Base-by-base conservation (phyloP, 37 sponge, comb jelly and placozoan genomes). In the Bolinopsis microptera region DNA sequence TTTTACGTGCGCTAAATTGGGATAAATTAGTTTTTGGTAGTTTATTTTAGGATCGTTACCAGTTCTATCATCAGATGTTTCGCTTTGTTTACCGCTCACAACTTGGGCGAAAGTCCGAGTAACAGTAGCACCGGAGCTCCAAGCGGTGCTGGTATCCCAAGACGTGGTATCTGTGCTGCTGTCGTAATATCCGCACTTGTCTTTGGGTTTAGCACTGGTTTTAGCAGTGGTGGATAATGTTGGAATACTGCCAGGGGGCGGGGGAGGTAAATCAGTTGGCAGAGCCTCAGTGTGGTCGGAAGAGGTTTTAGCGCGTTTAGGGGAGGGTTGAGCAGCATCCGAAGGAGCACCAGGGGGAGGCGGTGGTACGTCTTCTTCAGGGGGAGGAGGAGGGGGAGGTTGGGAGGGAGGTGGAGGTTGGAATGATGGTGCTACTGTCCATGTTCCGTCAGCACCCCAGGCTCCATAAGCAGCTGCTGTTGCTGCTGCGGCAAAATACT, bases 161-260 rank as follows among this genome's bases (percentile, higher is more conserved):
- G 41, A 26, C 48, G 61, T 2, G 25, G 90, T 40, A 48, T 39
- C 61, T 3, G 61, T n/a, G 13, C 48, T 24, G 83, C 83, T 86
- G 27, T 86, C 90, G 39, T 86, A 86, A 31, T 86, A 86, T 22
- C 90, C 90, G 28, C 41, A 86, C 90, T 86, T 86, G 28, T 86
- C 90, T 26, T 41, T 41, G 61, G 8, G 48, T n/a, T n/a, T n/a
- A 8, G 90, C 35, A 1, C 27, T n/a, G 2, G 90, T 40, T 34
- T 39, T 39, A 0, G 35, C 22, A 21, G 75, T n/a, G n/a, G 31
- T 34, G 31, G n/a, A n/a, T n/a, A 39, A n/a, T 5, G 90, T n/a
- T 39, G 90, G 90, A 40, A 86, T 34, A 1, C 25, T 41, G 27
- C 90, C 90, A 13, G 90, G 90, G 2, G 90, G 90, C 16, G 90